Base-by-base conservation (phyloP, 2,113 vertebrate genomes). In the Halichoerus grypus region DNA sequence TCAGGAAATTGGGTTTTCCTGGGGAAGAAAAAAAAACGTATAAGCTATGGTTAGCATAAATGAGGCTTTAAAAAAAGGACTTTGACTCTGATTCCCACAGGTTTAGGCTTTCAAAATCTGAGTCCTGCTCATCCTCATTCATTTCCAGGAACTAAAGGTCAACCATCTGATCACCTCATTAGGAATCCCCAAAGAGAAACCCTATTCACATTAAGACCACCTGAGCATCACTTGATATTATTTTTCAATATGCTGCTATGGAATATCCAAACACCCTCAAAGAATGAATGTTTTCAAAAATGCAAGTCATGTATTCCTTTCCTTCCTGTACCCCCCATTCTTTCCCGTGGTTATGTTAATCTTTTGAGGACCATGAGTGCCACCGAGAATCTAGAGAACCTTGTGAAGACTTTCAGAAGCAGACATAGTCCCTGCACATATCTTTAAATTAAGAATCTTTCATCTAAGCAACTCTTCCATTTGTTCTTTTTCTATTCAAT, bases 1-100 rank as follows among this genome's bases (percentile, higher is more conserved):
- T 83, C 39, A 91, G 63, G 90, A 90, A 88, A 89, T 94, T 22
- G 53, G n/a, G 12, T 85, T 88, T 95, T 82, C 88, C 49, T 79
- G 79, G 67, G 82, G 24, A 94, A 15, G 5, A 26, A 86, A 77
- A 90, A 46, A 85, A 55, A 83, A 92, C 28, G 6, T 7, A 11
- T 14, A 80, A 85, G 22, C 26, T 63, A 46, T 36, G 72, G 7
- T 85, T 53, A 53, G 4, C 5, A 72, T 8, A 76, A 36, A 57
- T 31, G 14, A 88, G 65, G 16, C 19, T 76, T 72, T 36, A 93
- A 61, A 26, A 94, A 81, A 86, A 10, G 2, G 18, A 26, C 21
- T 53, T 42, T 59, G 72, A 28, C 31, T 57, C 13, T 4, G 33
- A 79, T 69, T 80, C 61, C 51, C 39, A 79, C 3, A 5, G 22